phyloP scores from a whole-genome alignment of 2,113 vertebrate species.

The Synchiropus splendidus region DNA sequence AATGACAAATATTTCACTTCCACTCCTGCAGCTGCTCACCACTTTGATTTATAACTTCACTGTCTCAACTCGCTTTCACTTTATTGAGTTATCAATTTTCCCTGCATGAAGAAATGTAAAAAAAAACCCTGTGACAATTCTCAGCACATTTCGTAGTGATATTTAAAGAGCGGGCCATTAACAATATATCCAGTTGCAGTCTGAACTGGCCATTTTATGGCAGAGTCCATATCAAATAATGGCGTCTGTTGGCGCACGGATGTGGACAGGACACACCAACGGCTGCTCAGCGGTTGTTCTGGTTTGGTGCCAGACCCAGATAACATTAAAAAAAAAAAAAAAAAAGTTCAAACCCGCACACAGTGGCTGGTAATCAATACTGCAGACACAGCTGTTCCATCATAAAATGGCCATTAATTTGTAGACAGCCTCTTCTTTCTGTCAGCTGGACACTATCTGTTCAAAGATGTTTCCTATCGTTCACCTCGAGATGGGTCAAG shows the following conservation, averaged over 20 bases:
- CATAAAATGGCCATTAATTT: slow-evolving; percentile 48
- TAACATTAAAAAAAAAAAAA: slow-evolving; percentile 54
- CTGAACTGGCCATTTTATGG: slow-evolving; percentile 45
- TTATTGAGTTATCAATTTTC: slow-evolving; percentile 59
- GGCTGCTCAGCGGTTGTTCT: slow-evolving; percentile 15
- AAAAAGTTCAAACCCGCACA: slow-evolving; percentile 36
- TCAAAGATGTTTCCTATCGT: slow-evolving; percentile 5
- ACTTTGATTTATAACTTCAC: slow-evolving; percentile 51
- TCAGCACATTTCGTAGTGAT: slow-evolving; percentile 29
- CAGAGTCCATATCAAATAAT: slow-evolving; percentile 52
- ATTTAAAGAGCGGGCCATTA: slow-evolving; percentile 48
- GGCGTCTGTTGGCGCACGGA: slow-evolving; percentile 36
- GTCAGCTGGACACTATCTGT: slow-evolving; percentile 10
- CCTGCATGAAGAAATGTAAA: slow-evolving; percentile 31
- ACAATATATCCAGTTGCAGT: slow-evolving; percentile 65
- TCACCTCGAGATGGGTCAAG: slow-evolving; percentile 19
- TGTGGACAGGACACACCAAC: slow-evolving; percentile 33
- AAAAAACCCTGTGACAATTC: slow-evolving; percentile 38
- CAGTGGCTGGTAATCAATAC: slow-evolving; percentile 62
- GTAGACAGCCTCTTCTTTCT: slow-evolving; percentile 24
- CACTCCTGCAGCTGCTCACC: slow-evolving; percentile 51
- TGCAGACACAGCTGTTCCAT: slow-evolving; percentile 57
- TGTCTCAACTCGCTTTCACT: slow-evolving; percentile 37
- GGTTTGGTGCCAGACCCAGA: slow-evolving; percentile 56
- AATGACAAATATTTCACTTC: slow-evolving; percentile 37